Base-by-base conservation (phyloP, 2,888 invertebrate species). In the Steinernema carpocapsae region DNA sequence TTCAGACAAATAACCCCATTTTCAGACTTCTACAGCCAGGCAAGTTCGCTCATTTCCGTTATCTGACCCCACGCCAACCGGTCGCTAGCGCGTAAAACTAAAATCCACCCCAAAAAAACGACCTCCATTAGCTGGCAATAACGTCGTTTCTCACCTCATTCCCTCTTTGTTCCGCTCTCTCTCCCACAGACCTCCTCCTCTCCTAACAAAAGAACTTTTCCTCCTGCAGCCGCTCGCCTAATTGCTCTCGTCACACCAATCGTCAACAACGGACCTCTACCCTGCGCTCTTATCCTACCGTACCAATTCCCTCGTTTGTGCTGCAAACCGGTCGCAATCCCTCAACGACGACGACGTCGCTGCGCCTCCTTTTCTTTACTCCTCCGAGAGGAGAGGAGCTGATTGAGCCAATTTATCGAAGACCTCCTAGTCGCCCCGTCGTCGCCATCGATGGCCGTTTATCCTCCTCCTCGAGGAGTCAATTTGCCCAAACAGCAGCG, bases 351-450 rank as follows among this genome's bases (percentile, higher is more conserved):
- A 56, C 22, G 56, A 56, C 56, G 6, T 37, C 37, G 37, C 37
- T 37, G 37, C 37, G 37, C 37, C 37, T 56, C 22, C 24, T 56
- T 24, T 56, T 56, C 22, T 26, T 26, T 10, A 6, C 37, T 37
- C 4, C 37, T 37, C 37, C 37, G 37, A 37, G 37, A 37, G 48
- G 37, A 37, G 37, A 37, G 48, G 48, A 22, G 56, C 56, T 56
- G 56, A 56, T 56, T 56, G 56, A 56, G 56, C 56, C 56, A 56
- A 56, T 56, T 56, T 56, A 19, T 37, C 17, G 56, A 56, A 56
- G 56, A 56, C 56, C 56, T 56, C 56, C 56, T 56, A 56, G 56
- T 56, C 56, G 56, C 37, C 37, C 37, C 26, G 56, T 56, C 14
- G 24, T 19, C 56, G 22, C 22, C 56, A 22, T 56, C 56, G 22